Conservation (phyloP, 1,140 invertebrate species). For the Nixonia krombeini region DNA sequence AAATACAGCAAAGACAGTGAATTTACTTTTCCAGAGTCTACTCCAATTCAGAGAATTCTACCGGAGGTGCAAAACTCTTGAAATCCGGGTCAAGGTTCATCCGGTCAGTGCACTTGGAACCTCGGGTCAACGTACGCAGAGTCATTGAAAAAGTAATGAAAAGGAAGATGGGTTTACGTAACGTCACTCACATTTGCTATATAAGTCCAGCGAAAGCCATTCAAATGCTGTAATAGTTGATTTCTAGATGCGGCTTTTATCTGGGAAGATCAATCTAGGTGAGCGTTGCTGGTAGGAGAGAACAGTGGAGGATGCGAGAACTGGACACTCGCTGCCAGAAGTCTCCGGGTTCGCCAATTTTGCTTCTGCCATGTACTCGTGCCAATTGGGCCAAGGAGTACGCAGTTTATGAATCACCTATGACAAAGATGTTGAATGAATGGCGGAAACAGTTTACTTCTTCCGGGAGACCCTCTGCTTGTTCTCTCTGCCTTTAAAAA, state of each 20-base stretch:
- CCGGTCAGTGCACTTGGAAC: slow-evolving; percentile 9
- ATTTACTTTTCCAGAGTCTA: too few species aligned
- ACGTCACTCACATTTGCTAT: too few species aligned
- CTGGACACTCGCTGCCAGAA: slow-evolving; percentile 45
- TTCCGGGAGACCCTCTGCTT: slow-evolving; percentile 58
- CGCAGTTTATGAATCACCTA: too few species aligned
- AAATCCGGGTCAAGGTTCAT: slow-evolving; percentile 16
- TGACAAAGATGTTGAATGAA: slow-evolving; percentile 20
- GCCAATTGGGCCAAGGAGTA: slow-evolving; percentile 67
- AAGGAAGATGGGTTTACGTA: neutral
- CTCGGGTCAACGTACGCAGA: slow-evolving; percentile 17
- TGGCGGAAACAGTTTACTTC: slow-evolving; percentile 42
- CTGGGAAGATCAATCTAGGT: too few species aligned
- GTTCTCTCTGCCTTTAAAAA: slow-evolving; percentile 65
- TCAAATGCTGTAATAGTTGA: too few species aligned
- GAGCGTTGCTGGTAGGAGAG: too few species aligned
- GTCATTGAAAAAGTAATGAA: neutral
- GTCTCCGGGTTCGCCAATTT: slow-evolving; percentile 50
- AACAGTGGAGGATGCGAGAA: too few species aligned
- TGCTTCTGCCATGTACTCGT: slow-evolving; percentile 39
- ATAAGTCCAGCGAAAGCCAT: too few species aligned
- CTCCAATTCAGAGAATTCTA: too few species aligned
- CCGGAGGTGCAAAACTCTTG: too few species aligned
- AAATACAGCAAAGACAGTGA: neutral
- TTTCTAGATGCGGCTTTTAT: too few species aligned